These are phyloP conservation scores for Nyctereutes procyonoides DNA, from an alignment of 2,113 vertebrate species.

Conservation along the genomic window DNA sequence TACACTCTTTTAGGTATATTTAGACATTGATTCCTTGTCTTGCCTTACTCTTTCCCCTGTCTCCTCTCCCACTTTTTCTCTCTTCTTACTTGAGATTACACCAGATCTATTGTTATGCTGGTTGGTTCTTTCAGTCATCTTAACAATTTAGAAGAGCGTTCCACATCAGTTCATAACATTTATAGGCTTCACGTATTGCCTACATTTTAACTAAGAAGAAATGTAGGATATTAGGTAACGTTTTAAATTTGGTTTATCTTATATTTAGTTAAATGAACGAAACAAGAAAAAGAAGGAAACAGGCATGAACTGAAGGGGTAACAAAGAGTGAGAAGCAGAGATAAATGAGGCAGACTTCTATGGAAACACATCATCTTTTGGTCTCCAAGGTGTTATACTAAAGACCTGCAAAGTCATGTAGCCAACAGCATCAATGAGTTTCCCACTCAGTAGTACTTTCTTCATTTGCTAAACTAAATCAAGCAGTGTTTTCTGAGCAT, in stretches of 20 bases:
- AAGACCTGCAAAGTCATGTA: neutral
- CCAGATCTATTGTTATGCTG: neutral
- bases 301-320: neutral
- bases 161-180: neutral
- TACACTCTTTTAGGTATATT: neutral
- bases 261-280: neutral
- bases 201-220: constrained; percentile 16
- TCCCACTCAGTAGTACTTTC: neutral
- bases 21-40: neutral
- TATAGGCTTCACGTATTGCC: neutral
- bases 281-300: neutral
- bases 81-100: neutral
- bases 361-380: neutral
- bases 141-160: neutral
- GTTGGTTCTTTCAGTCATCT: neutral
- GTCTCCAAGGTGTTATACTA: neutral
- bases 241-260: neutral
- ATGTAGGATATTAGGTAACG: neutral
- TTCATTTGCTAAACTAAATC: neutral
- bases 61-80: neutral
- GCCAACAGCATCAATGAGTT: neutral
- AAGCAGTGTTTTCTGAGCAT: neutral
- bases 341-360: neutral
- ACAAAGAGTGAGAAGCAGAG: neutral
- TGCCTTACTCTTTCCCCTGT: neutral